Percentiles rank a stretch among this genome's conserved stretches.
These are phyloP conservation scores for Callospermophilus lateralis DNA, from an alignment of 2,113 vertebrate species.

Conservation along the genomic window DNA sequence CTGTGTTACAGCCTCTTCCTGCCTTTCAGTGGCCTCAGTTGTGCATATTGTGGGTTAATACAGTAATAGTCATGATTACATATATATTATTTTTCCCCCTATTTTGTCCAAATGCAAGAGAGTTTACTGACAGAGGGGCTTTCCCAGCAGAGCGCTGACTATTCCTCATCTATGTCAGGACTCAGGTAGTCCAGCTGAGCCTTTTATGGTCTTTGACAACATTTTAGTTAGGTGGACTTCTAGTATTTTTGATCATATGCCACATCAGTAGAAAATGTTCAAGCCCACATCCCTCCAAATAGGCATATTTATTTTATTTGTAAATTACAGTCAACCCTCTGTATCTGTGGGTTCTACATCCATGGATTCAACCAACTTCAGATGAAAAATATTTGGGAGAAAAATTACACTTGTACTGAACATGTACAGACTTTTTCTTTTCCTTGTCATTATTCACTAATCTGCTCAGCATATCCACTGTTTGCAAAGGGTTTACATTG, in stretches of 20 bases:
- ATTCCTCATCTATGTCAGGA: neutral
- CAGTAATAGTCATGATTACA: neutral
- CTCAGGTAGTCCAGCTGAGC: neutral
- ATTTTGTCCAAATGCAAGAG: constrained; percentile 10
- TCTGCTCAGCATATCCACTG: neutral
- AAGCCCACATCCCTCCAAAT: neutral
- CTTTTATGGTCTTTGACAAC: neutral
- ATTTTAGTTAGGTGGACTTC: neutral
- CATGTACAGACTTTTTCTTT: neutral
- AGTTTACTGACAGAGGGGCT: neutral
- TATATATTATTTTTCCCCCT: neutral
- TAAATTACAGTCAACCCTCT: neutral
- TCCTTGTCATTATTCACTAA: neutral
- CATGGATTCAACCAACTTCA: neutral
- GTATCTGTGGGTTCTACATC: neutral
- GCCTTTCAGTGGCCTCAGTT: neutral
- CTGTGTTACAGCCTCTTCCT: neutral
- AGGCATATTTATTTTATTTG: constrained; percentile 48
- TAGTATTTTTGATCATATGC: neutral
- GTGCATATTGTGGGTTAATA: neutral
- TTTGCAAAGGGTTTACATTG: neutral
- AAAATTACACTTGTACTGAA: neutral
- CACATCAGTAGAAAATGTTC: neutral
- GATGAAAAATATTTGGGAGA: neutral
- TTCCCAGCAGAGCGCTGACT: neutral